Percentiles rank a stretch among this genome's conserved stretches.
Conservation (phyloP, 2,888 invertebrate species). For the Abscondita cerata region DNA sequence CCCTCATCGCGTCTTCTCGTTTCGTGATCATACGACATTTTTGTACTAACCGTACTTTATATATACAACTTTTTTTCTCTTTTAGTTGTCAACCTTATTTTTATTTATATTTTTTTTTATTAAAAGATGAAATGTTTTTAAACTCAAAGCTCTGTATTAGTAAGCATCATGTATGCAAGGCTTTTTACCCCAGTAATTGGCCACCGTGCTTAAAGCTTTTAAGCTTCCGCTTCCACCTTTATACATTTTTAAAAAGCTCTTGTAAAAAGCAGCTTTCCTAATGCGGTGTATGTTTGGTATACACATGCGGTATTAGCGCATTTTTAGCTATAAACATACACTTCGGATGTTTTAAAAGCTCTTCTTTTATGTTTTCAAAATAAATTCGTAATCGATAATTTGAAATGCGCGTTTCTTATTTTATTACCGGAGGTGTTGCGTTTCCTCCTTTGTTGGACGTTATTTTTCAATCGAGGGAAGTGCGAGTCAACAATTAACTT, state of each 20-base stretch:
- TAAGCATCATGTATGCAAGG: conserved; percentile 57
- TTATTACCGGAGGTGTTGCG: background rate
- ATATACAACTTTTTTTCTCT: background rate
- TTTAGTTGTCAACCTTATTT: conserved; percentile 15
- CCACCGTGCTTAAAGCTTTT: conserved; percentile 61
- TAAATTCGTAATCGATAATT: conserved; percentile 21
- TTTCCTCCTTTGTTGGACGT: too few species aligned
- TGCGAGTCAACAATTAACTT: conserved; percentile 1
- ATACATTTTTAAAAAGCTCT: conserved; percentile 58
- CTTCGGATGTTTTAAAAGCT: conserved; percentile 26
- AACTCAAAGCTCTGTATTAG: conserved; percentile 42
- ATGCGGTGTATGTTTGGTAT: conserved; percentile 39
- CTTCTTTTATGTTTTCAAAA: conserved; percentile 21
- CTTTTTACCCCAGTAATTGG: conserved; percentile 60
- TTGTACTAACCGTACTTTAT: conserved; percentile 19
- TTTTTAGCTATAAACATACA: conserved; percentile 32
- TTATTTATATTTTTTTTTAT: conserved; percentile 20
- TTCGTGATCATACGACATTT: conserved; percentile 31
- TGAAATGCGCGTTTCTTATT: conserved; percentile 1
- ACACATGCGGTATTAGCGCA: conserved; percentile 40
- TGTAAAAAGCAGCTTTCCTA: conserved; percentile 46
- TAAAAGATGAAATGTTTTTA: conserved; percentile 28
- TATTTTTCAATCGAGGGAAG: too few species aligned
- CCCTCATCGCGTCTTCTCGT: conserved; percentile 54
- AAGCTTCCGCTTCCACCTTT: conserved; percentile 58